A percentile compares a stretch with the other conserved stretches of the same genome.
Conservation (phyloP, 2,797 vertebrate genomes). For the Denticeps clupeoides region DNA sequence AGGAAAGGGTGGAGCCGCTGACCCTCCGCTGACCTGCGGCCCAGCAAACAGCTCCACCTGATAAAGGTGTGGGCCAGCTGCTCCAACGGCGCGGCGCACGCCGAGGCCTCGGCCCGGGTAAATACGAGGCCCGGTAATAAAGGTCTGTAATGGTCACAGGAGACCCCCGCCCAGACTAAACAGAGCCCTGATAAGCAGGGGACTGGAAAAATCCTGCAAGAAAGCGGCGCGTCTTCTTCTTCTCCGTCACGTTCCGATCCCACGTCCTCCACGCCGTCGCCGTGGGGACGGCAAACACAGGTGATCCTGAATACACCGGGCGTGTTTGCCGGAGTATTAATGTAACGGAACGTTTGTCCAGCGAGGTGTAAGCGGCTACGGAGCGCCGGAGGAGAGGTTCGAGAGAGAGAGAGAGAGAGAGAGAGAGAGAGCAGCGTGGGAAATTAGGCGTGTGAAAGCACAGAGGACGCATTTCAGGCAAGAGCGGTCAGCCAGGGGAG, state of each 20-base stretch:
- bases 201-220: constrained; percentile 15
- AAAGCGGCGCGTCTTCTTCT: neutral
- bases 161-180: constrained; percentile 42
- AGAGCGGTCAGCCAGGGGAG: constrained; percentile 51
- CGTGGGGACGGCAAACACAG: too few species aligned
- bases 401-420: neutral
- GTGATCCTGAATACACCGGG: too few species aligned
- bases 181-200: constrained; percentile 55
- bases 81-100: too few species aligned
- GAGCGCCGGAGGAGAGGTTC: neutral
- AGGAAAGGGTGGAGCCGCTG: constrained; percentile 37
- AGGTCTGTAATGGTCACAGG: constrained; percentile 48
- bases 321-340: too few species aligned
- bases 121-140: constrained; percentile 79
- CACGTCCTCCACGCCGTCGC: too few species aligned
- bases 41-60: constrained; percentile 63
- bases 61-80: constrained; percentile 59
- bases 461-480: constrained; percentile 58
- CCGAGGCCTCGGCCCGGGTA: too few species aligned
- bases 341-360: too few species aligned
- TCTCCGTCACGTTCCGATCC: neutral
- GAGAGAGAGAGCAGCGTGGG: constrained; percentile 49
- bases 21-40: constrained; percentile 49
- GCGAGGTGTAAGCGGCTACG: too few species aligned
- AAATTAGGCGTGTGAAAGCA: constrained; percentile 68